phyloP scores from a whole-genome alignment of 2,113 vertebrate genomes.

The Lagenorhynchus albirostris region DNA sequence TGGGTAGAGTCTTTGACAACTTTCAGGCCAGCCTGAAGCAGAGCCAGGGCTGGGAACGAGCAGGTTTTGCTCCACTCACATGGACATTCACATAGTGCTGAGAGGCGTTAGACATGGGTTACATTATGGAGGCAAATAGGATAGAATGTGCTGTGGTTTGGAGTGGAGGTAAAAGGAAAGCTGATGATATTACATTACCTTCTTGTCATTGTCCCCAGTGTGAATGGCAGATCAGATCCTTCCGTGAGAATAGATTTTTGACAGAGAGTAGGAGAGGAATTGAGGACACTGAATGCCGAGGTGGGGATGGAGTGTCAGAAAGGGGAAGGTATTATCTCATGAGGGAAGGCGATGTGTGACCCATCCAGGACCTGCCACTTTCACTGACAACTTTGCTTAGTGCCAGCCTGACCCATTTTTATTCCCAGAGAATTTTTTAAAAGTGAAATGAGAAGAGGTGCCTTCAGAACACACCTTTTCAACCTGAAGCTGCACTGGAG shows the following conservation, averaged over 20 bases:
- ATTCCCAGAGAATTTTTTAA: neutral
- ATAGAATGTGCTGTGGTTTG: rapidly evolving
- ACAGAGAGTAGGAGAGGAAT: too few species aligned
- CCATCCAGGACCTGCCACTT: neutral
- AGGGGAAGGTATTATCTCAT: neutral
- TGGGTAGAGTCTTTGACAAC: neutral
- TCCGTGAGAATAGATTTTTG: neutral
- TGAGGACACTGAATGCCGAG: rapidly evolving
- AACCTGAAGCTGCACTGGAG: neutral
- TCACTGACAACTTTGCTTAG: rapidly evolving
- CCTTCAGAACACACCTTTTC: neutral
- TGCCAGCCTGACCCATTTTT: too few species aligned
- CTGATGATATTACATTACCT: neutral
- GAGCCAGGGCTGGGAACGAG: neutral
- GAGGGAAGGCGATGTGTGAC: neutral
- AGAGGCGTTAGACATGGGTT: neutral
- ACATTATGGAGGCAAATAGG: neutral
- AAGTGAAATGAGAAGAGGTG: neutral
- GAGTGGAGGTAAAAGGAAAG: neutral
- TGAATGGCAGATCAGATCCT: neutral
- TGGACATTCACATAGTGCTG: too few species aligned
- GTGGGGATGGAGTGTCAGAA: neutral
- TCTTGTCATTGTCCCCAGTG: too few species aligned
- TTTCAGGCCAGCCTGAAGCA: neutral
- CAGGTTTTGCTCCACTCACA: rapidly evolving